These are phyloP conservation scores for Puntigrus tetrazona DNA, from an alignment of 2,113 vertebrate species.

Conservation along the genomic window DNA sequence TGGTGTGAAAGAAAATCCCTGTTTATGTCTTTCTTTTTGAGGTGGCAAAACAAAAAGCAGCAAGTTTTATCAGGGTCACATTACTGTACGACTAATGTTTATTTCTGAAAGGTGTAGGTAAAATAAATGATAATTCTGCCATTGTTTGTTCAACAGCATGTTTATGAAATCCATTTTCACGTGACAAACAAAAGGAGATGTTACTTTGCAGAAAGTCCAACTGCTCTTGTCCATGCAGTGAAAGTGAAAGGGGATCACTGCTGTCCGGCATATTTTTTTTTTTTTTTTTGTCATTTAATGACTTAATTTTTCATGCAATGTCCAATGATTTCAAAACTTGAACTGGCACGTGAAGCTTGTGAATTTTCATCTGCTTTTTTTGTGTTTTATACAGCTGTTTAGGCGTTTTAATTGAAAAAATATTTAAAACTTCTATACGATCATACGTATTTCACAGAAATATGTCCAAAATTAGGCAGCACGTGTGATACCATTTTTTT, in stretches of 20 bases:
- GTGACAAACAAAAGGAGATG: not conserved
- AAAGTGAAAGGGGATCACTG: not conserved
- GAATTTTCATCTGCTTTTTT: not conserved
- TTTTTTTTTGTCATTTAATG: too few species aligned
- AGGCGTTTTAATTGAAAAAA: not conserved
- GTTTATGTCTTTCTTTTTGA: not conserved
- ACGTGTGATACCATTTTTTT: too few species aligned
- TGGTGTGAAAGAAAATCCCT: not conserved
- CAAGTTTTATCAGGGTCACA: not conserved
- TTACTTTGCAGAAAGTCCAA: not conserved
- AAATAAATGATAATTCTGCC: not conserved
- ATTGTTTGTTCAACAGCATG: not conserved
- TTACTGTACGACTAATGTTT: not conserved
- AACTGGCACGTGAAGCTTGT: not conserved
- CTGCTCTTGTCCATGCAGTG: not conserved
- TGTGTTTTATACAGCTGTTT: not conserved
- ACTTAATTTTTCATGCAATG: not conserved
- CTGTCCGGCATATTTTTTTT: not conserved
- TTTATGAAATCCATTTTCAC: not conserved
- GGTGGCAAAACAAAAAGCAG: not conserved
- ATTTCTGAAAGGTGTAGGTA: not conserved
- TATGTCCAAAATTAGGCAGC: not conserved
- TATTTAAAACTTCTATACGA: not conserved
- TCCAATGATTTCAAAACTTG: not conserved
- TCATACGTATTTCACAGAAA: not conserved